phyloP scores from a whole-genome alignment of 2,888 invertebrate species.

The Sphaerophoria taeniata region DNA sequence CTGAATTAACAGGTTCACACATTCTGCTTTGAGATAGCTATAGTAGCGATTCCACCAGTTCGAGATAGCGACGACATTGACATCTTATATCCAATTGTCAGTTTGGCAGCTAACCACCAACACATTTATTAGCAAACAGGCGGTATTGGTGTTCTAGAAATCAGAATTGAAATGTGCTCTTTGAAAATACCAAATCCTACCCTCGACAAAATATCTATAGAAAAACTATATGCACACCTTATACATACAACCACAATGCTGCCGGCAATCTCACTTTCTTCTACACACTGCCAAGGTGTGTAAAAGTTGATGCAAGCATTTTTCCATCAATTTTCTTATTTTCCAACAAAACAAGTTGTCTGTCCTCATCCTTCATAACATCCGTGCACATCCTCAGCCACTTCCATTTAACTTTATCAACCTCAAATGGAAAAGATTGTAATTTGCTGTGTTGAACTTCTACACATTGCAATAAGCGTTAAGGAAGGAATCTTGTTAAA shows the following conservation, averaged over 20 bases:
- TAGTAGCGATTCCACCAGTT: too few species aligned
- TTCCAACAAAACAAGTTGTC: conserved; percentile 25
- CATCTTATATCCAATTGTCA: too few species aligned
- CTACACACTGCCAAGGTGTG: conserved; percentile 19
- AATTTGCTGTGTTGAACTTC: conserved; percentile 64
- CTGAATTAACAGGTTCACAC: too few species aligned
- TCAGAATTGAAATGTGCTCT: too few species aligned
- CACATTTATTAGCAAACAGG: too few species aligned
- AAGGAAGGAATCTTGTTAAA: conserved; percentile 73
- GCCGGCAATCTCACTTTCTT: conserved; percentile 13
- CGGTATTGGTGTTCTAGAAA: too few species aligned
- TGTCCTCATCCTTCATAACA: conserved; percentile 33
- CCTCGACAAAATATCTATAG: too few species aligned
- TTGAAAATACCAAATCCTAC: too few species aligned
- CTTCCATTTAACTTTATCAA: conserved; percentile 68
- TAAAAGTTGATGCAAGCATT: conserved; percentile 51
- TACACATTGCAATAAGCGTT: conserved; percentile 59
- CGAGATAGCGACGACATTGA: too few species aligned
- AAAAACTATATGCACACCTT: too few species aligned
- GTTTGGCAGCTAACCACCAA: too few species aligned
- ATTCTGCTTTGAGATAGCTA: too few species aligned
- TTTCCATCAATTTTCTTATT: conserved; percentile 21
- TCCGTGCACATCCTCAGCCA: conserved; percentile 10
- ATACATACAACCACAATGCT: not conserved
- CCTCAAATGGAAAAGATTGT: conserved; percentile 72